phyloP scores from a whole-genome alignment of 2,888 invertebrate genomes.

The Tribolium freemani region DNA sequence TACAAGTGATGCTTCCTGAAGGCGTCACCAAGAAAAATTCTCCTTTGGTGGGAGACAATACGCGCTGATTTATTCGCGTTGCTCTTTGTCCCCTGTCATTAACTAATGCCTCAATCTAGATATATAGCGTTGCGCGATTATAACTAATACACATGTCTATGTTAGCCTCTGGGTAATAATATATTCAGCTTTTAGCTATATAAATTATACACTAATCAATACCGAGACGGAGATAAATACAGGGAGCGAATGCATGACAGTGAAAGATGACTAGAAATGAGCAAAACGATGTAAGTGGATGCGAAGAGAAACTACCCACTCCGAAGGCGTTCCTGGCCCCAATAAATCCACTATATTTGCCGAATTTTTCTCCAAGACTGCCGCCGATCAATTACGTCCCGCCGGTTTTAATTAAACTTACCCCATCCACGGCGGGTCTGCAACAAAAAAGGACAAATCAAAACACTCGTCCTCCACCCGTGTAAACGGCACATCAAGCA shows the following conservation, averaged over 20 bases:
- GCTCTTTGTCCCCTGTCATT: constrained; percentile 46
- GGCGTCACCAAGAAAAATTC: constrained; percentile 18
- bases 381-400: constrained; percentile 36
- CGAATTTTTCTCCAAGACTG: constrained; percentile 48
- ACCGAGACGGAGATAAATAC: constrained; percentile 60
- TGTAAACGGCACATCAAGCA: constrained; percentile 26
- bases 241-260: constrained; percentile 55
- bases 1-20: constrained; percentile 29
- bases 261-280: constrained; percentile 60
- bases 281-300: constrained; percentile 60
- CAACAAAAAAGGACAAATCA: constrained; percentile 21
- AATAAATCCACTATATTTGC: constrained; percentile 53
- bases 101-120: constrained; percentile 40
- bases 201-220: constrained; percentile 62
- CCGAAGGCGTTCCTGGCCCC: constrained; percentile 49
- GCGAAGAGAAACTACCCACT: constrained; percentile 55
- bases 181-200: constrained; percentile 47
- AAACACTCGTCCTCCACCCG: constrained; percentile 8
- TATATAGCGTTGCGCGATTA: constrained; percentile 31
- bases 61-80: constrained; percentile 47
- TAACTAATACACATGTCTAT: constrained; percentile 9
- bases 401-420: constrained; percentile 32
- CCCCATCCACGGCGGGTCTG: constrained; percentile 24
- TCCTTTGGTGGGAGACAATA: constrained; percentile 31
- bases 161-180: constrained; percentile 21